Conservation (phyloP, 2,888 invertebrate species). For the Platyscelio sp. region DNA sequence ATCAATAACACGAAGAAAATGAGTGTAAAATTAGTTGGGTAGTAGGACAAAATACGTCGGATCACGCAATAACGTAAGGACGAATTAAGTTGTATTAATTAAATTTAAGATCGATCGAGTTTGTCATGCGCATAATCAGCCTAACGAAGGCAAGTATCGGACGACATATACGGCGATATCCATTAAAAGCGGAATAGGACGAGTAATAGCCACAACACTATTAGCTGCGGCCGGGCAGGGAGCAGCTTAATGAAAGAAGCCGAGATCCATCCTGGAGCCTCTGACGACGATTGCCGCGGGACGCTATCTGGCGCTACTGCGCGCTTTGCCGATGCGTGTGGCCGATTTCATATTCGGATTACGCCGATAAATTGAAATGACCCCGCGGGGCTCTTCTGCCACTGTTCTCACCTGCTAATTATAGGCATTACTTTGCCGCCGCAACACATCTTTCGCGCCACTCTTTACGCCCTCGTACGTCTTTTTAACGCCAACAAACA, state of each 20-base stretch:
- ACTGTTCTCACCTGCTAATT: constrained; percentile 78
- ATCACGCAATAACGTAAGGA: constrained; percentile 60
- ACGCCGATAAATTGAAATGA: constrained; percentile 77
- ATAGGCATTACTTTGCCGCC: constrained; percentile 74
- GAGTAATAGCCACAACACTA: constrained; percentile 80
- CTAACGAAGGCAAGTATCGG: constrained; percentile 64
- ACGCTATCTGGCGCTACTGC: constrained; percentile 46
- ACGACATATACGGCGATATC: constrained; percentile 74
- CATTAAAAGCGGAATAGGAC: constrained; percentile 78
- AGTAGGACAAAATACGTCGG: constrained; percentile 18
- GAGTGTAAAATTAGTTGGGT: constrained; percentile 48
- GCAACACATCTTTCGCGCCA: constrained; percentile 59
- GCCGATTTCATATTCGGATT: constrained; percentile 76
- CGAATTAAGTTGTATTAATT: constrained; percentile 68
- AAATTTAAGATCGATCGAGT: constrained; percentile 67
- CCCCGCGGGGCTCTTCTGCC: constrained; percentile 71
- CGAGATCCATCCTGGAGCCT: constrained; percentile 59
- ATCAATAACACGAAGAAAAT: constrained; percentile 53
- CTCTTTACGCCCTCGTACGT: constrained; percentile 61
- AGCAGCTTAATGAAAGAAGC: constrained; percentile 70
- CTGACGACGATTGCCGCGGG: constrained; percentile 68
- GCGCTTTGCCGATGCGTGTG: constrained; percentile 41
- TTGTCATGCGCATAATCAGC: constrained; percentile 67
- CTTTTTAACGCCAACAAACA: constrained; percentile 50
- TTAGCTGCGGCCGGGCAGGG: constrained; percentile 74